Base-by-base conservation (phyloP, 2,113 vertebrate genomes). In the Fregata magnificens region DNA sequence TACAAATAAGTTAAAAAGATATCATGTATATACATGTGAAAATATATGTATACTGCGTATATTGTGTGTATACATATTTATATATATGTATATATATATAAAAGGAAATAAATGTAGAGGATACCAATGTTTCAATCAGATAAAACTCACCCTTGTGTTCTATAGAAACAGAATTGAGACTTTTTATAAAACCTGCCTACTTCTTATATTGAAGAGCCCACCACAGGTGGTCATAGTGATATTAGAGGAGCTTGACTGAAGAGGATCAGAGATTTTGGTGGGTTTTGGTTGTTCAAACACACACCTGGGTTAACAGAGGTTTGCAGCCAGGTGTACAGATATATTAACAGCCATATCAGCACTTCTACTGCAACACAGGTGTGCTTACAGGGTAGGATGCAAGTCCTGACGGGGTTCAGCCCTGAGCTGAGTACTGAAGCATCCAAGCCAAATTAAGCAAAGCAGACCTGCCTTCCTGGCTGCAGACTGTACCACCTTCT, bases 321-420 rank as follows among this genome's bases (percentile, higher is more conserved):
- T 95, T 90, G 38, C 70, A 79, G 52, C 3, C 32, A 42, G 11
- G 9, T 66, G 7, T 53, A 28, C 26, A 53, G 56, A 9, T 20
- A 11, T 1, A 7, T 29, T 55, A 42, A 44, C 49, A 59, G 18
- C 17, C 12, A 5, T 1, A 56, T 34, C 1, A 1, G 32, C 47
- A 11, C 22, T 62, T 66, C 15, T 32, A 2, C 34, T 28, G 32
- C 26, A 52, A 3, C 25, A 20, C 9, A 32, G 6, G 12, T 25
- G 11, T 42, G 18, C 32, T 65, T 63, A 40, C 24, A 70, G 20
- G 20, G 22, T 34, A 56, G 36, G 31, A 47, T 61, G 44, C 34
- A 76, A 62, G 16, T n/a, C 16, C 25, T 72, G 52, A 8, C 1
- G 2, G 24, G 3, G 7, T 21, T 59, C 52, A 80, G 29, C 21